phyloP scores from a whole-genome alignment of 2,888 invertebrate species.

The Ferrisia virgata region DNA sequence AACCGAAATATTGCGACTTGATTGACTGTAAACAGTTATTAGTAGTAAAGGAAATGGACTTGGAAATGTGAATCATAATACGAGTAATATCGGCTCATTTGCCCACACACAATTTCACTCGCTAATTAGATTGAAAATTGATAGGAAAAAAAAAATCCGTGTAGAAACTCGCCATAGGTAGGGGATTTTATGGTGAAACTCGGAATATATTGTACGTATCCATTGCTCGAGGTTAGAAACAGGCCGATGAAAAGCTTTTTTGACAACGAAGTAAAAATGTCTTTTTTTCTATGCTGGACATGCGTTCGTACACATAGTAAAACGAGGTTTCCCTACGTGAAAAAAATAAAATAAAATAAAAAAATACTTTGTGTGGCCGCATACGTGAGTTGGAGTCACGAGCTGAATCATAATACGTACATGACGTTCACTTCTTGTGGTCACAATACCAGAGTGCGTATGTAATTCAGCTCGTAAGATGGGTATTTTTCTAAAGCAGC shows the following conservation, averaged over 20 bases:
- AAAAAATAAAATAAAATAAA: too few relatives aligned
- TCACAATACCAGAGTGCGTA: not conserved
- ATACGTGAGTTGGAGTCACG: not conserved
- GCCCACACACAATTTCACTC: not conserved
- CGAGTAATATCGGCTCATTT: not conserved
- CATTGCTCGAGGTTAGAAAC: not conserved
- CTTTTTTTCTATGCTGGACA: slow-evolving; percentile 3
- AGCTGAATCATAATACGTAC: not conserved
- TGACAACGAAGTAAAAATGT: not conserved
- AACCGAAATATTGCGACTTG: not conserved
- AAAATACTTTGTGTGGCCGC: not conserved
- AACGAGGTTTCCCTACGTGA: not conserved
- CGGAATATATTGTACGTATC: too few relatives aligned
- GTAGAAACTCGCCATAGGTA: too few relatives aligned
- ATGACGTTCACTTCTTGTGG: not conserved
- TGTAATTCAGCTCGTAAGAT: not conserved
- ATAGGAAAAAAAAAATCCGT: not conserved
- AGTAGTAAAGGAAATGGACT: not conserved
- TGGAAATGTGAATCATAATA: not conserved
- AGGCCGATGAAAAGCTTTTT: not conserved
- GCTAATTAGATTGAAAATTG: not conserved
- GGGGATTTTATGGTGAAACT: not conserved
- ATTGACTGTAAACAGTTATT: not conserved
- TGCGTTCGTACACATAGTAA: not conserved
- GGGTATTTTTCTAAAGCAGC: not conserved